Evolutionary conservation across 2,113 vertebrate genomes (phyloP).

Genomic region (Solea senegalensis): DNA sequence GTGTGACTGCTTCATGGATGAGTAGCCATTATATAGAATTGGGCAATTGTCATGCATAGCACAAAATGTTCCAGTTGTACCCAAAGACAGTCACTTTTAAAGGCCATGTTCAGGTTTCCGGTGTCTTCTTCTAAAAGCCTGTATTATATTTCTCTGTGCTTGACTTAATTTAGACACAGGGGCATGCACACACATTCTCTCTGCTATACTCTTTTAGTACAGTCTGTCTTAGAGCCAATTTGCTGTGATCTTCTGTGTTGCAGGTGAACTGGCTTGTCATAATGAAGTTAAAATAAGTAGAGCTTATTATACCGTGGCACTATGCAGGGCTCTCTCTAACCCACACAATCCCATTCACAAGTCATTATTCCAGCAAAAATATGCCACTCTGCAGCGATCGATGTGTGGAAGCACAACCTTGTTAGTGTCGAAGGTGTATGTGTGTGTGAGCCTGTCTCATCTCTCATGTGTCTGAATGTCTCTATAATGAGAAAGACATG

Average conservation of each 20-base stretch:
- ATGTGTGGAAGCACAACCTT: conserved; percentile 45
- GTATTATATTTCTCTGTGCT: not conserved
- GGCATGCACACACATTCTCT: conserved; percentile 25
- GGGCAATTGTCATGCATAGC: not conserved
- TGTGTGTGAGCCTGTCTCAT: not conserved
- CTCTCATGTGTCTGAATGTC: conserved; percentile 46
- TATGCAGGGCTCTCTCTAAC: conserved; percentile 25
- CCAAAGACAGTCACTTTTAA: conserved; percentile 15
- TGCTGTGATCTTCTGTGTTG: conserved; percentile 57
- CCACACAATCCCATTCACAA: conserved; percentile 18
- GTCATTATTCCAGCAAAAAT: conserved; percentile 50
- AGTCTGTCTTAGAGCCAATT: conserved; percentile 57
- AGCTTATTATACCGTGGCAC: conserved; percentile 63
- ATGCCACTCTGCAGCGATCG: conserved; percentile 50
- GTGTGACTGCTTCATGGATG: not conserved
- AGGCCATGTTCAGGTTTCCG: not conserved
- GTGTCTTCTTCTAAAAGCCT: conserved; percentile 23
- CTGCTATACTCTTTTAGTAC: conserved; percentile 44
- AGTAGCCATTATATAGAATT: conserved; percentile 6
- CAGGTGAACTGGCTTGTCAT: conserved; percentile 37
- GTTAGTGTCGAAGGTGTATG: conserved; percentile 35
- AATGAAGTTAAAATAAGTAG: conserved; percentile 70
- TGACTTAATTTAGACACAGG: conserved; percentile 18
- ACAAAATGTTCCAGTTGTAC: not conserved
- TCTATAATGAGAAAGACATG: conserved; percentile 62